phyloP scores from a whole-genome alignment of 2,888 invertebrate species.

The Papilio gigon region DNA sequence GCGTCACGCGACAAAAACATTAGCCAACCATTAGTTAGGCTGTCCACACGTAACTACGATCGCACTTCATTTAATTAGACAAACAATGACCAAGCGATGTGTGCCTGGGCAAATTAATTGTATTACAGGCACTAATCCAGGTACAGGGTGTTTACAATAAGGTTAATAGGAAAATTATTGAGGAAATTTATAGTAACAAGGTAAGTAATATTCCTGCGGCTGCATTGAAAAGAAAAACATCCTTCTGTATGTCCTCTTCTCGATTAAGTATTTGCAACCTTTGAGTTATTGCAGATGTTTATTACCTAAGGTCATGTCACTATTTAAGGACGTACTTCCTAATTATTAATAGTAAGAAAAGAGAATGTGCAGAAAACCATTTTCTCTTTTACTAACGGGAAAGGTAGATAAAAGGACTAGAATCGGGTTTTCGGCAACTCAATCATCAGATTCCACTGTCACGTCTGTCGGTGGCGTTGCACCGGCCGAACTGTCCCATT shows the following conservation, averaged over 20 bases:
- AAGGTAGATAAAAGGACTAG: background rate
- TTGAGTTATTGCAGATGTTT: too few species aligned
- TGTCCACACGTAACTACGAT: slow-evolving; percentile 33
- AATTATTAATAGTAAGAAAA: background rate
- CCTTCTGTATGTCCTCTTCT: too few species aligned
- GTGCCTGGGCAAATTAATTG: background rate
- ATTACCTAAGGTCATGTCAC: too few species aligned
- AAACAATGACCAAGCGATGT: slow-evolving; percentile 1
- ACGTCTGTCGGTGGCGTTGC: background rate
- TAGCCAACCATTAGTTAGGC: slow-evolving; percentile 40
- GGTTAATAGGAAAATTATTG: background rate
- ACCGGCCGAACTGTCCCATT: background rate
- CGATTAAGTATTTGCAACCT: too few species aligned
- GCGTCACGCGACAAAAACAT: slow-evolving; percentile 44
- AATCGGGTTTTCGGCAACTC: background rate
- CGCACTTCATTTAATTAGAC: slow-evolving; percentile 31
- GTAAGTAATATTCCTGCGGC: too few species aligned
- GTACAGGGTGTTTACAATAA: background rate
- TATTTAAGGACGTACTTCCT: too few species aligned
- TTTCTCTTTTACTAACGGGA: background rate
- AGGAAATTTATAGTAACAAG: too few species aligned
- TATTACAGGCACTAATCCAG: background rate
- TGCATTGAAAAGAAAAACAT: too few species aligned
- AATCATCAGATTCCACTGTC: background rate
- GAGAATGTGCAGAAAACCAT: background rate